Evolutionary conservation across 2,113 vertebrate species (phyloP).

Genomic region (Agapornis roseicollis): DNA sequence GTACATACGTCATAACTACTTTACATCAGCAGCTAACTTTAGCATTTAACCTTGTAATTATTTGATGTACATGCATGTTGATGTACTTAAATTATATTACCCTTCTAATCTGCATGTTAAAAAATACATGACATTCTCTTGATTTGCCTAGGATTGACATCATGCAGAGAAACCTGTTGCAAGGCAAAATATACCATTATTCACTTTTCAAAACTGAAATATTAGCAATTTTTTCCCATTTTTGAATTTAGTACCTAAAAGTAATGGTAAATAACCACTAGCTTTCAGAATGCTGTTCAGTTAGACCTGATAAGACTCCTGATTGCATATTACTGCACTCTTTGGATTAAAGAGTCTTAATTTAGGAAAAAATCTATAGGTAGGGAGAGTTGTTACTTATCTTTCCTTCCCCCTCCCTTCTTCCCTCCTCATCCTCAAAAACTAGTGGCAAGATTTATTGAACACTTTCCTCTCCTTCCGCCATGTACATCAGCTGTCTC

Average conservation of each 20-base stretch:
- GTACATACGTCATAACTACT: neutral
- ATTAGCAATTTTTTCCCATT: neutral
- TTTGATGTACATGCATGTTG: neutral
- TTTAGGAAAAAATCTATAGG: neutral
- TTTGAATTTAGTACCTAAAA: neutral
- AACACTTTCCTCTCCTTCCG: neutral
- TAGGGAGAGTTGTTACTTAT: neutral
- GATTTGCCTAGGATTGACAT: neutral
- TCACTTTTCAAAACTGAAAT: neutral
- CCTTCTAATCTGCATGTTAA: neutral
- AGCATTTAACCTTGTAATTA: neutral
- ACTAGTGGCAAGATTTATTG: neutral
- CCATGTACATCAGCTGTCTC: neutral
- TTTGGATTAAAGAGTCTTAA: neutral
- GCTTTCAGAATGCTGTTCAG: neutral
- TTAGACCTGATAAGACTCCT: neutral
- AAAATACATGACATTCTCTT: neutral
- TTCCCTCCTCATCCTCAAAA: neutral
- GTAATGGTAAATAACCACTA: neutral
- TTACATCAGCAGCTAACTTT: neutral
- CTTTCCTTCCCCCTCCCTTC: neutral
- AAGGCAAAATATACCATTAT: neutral
- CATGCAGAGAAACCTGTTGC: neutral
- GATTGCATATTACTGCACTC: neutral
- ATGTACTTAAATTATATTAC: neutral